A percentile compares a stretch with the other conserved stretches of the same genome.
Evolutionary conservation across 2,797 vertebrate species (phyloP).

Genomic region (Cuniculus paca): DNA sequence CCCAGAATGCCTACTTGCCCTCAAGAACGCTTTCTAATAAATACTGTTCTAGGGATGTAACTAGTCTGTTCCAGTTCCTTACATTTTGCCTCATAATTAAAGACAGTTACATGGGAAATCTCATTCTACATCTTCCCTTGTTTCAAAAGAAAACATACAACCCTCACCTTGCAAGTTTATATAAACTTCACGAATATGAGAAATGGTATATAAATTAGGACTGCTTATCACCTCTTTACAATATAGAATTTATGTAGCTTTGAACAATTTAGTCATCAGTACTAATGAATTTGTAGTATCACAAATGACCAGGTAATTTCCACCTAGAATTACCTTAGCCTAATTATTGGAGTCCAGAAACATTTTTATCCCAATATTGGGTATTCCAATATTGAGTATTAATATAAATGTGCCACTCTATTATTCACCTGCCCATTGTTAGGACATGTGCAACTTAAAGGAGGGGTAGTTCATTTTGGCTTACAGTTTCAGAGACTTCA

Average conservation of each 20-base stretch:
- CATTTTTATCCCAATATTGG: neutral
- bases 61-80: neutral
- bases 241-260: neutral
- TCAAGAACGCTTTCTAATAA: neutral
- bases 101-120: slow-evolving; percentile 3
- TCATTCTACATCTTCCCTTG: neutral
- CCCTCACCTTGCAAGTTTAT: neutral
- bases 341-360: neutral
- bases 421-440: neutral
- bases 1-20: neutral
- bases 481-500: neutral
- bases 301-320: neutral
- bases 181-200: neutral
- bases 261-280: neutral
- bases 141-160: neutral
- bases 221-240: neutral
- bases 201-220: neutral
- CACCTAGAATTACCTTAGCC: neutral
- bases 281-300: neutral
- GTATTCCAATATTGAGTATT: neutral
- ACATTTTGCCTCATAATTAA: neutral
- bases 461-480: neutral
- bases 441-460: neutral
- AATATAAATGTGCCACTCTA: neutral
- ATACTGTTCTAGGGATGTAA: neutral